Evolutionary conservation across 2,888 invertebrate genomes (phyloP).

Genomic region (Cantharis rufa): DNA sequence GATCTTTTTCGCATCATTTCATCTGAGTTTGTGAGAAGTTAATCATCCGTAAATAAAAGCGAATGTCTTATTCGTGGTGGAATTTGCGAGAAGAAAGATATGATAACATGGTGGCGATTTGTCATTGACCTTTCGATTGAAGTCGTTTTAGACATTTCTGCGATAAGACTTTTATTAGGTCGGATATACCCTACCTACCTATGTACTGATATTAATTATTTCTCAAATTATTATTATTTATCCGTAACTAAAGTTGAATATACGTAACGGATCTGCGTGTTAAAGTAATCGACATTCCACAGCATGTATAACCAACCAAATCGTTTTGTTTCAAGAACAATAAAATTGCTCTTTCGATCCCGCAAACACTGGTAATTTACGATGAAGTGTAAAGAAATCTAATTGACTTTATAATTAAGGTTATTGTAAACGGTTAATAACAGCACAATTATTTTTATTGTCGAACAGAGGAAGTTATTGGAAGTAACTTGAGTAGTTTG

Average conservation of each 20-base stretch:
- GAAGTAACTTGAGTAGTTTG: background rate
- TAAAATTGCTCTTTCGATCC: slow-evolving; percentile 1
- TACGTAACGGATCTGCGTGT: background rate
- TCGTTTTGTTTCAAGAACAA: background rate
- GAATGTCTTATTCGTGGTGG: background rate
- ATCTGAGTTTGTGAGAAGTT: background rate
- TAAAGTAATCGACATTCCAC: background rate
- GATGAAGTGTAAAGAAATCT: slow-evolving; percentile 16
- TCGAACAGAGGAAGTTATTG: background rate
- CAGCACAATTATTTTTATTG: slow-evolving; percentile 12
- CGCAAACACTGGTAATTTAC: background rate
- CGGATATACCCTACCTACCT: background rate
- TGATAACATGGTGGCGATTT: background rate
- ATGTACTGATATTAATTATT: background rate
- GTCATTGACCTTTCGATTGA: background rate
- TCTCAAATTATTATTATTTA: background rate
- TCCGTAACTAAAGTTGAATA: background rate
- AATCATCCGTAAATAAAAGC: background rate
- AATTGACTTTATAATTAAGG: slow-evolving; percentile 17
- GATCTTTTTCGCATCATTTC: background rate
- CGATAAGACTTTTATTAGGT: background rate
- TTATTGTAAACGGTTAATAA: slow-evolving; percentile 12
- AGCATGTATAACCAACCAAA: background rate
- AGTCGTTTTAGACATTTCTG: background rate
- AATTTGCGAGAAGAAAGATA: background rate